These are phyloP conservation scores for Lithophane ornitopus DNA, from an alignment of 2,888 invertebrate species.

Conservation along the genomic window DNA sequence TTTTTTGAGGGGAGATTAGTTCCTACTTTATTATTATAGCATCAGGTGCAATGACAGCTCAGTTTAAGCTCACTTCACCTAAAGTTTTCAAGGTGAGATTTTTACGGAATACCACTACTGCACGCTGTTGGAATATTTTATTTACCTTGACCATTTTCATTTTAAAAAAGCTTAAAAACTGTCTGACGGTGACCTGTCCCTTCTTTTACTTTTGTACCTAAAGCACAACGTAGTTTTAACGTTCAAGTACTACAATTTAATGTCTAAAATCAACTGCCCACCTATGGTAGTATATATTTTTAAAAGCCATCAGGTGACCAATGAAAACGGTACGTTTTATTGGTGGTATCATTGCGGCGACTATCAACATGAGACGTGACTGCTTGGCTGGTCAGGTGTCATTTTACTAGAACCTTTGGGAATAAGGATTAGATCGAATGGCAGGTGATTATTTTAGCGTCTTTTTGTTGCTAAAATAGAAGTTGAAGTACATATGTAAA, in stretches of 20 bases:
- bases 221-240: slow-evolving; percentile 8
- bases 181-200: not conserved
- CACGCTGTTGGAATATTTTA: not conserved
- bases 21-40: no score
- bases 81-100: no score
- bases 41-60: no score
- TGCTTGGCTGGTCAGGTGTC: slow-evolving; percentile 48
- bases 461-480: no score
- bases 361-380: slow-evolving; percentile 64
- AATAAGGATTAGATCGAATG: slow-evolving; percentile 10
- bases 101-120: not conserved
- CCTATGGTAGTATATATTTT: slow-evolving; percentile 29
- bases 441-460: not conserved
- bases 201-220: not conserved
- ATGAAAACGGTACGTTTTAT: slow-evolving; percentile 65
- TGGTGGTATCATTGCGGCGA: slow-evolving; percentile 44
- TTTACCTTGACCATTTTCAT: not conserved
- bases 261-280: slow-evolving; percentile 18
- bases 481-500: not conserved
- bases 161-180: not conserved
- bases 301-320: slow-evolving; percentile 55
- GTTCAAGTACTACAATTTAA: slow-evolving; percentile 9
- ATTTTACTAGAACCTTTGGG: slow-evolving; percentile 23
- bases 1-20: no score
- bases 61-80: no score